Conservation (phyloP, 2,113 vertebrate species). For the Campylorhamphus procurvoides region DNA sequence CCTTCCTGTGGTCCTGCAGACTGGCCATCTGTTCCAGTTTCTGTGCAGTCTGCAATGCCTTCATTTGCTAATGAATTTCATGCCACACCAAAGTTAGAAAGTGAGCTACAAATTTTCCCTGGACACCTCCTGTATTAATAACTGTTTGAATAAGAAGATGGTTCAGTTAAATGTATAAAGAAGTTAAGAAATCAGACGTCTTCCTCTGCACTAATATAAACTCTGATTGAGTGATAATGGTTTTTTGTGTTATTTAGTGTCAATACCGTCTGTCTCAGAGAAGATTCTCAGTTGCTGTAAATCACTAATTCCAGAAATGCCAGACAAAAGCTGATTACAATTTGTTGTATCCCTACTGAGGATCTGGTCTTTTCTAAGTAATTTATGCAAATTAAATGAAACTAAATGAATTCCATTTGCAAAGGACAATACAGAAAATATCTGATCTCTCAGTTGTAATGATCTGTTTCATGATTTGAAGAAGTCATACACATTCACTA, state of each 20-base stretch:
- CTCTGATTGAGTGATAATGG: background rate
- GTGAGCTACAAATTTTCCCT: background rate
- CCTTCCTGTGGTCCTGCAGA: conserved; percentile 5
- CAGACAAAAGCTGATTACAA: conserved; percentile 9
- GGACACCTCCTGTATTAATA: background rate
- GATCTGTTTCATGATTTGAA: background rate
- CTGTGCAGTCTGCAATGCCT: background rate
- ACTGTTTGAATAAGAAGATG: background rate
- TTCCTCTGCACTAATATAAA: background rate
- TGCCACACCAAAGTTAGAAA: background rate
- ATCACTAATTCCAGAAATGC: background rate
- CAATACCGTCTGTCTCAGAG: background rate
- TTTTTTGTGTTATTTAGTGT: background rate
- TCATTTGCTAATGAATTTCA: background rate
- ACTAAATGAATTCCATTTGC: background rate
- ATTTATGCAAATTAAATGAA: background rate
- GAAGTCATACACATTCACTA: background rate
- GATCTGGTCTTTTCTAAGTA: background rate
- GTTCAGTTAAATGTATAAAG: background rate
- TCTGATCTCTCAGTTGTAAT: background rate
- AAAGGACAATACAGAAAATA: background rate
- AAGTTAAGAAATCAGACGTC: background rate
- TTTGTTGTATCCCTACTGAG: background rate
- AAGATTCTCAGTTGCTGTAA: background rate
- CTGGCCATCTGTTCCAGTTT: conserved; percentile 12